Evolutionary conservation across 2,888 invertebrate genomes (phyloP).

Genomic region (Seladonia tumulorum): DNA sequence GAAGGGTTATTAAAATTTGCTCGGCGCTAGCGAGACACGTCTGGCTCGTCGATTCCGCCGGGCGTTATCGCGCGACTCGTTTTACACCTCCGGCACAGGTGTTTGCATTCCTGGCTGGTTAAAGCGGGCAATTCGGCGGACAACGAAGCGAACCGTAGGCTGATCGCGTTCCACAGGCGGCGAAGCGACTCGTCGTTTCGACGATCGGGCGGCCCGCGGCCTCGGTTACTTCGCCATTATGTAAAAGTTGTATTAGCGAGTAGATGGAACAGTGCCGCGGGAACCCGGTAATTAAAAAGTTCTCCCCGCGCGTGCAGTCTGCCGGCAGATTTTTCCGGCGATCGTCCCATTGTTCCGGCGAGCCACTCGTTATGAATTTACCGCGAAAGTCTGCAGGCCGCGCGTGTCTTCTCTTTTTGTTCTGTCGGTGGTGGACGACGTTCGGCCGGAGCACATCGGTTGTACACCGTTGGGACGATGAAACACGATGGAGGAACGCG

Average conservation of each 20-base stretch:
- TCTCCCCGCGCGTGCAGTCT: conserved; percentile 30
- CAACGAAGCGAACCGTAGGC: conserved; percentile 9
- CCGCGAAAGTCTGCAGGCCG: neutral
- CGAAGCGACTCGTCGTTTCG: neutral
- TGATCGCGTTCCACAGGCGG: neutral
- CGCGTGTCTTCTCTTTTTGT: neutral
- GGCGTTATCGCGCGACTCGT: conserved; percentile 64
- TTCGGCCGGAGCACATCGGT: neutral
- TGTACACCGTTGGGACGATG: neutral
- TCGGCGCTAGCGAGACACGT: conserved; percentile 16
- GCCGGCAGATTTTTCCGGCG: conserved; percentile 41
- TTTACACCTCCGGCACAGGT: conserved; percentile 60
- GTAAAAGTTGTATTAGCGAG: conserved; percentile 46
- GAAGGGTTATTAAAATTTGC: conserved; percentile 9
- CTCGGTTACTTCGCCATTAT: conserved; percentile 17
- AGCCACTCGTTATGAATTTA: conserved; percentile 49
- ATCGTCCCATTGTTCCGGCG: conserved; percentile 20
- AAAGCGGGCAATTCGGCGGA: conserved; percentile 28
- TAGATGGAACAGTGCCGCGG: neutral
- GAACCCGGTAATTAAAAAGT: conserved; percentile 57
- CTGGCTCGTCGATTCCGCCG: conserved; percentile 48
- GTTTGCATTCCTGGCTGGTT: conserved; percentile 63
- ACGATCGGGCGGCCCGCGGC: conserved; percentile 5
- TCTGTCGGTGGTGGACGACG: neutral
- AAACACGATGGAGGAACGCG: neutral